Conservation (phyloP, 1,140 invertebrate species). For the Ceratosolen solmsi region DNA sequence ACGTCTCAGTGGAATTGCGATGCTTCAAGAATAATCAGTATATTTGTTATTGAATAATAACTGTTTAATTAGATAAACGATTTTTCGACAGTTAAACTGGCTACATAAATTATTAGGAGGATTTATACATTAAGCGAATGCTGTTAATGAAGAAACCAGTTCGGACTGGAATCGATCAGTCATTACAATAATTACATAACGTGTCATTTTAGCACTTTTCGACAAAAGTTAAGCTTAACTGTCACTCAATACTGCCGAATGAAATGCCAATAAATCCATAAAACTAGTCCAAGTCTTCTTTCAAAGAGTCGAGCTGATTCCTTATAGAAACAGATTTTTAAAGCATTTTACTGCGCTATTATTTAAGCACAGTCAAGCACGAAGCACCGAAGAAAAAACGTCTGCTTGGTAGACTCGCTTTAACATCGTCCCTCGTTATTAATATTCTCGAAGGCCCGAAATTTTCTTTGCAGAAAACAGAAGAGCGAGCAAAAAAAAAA, state of each 20-base stretch:
- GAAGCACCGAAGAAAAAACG: not conserved
- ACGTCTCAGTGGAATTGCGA: not conserved
- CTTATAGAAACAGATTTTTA: not conserved
- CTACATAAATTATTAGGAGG: not conserved
- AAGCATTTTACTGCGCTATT: not conserved
- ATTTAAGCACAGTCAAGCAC: not conserved
- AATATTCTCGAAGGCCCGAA: not conserved
- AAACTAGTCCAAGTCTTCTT: not conserved
- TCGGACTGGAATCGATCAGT: not conserved
- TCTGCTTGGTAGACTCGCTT: not conserved
- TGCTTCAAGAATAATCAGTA: constrained; percentile 1
- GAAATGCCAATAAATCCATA: constrained; percentile 23
- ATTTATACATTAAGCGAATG: not conserved
- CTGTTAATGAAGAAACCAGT: constrained; percentile 20
- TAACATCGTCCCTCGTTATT: not conserved
- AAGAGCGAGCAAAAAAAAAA: not conserved
- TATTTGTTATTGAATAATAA: not conserved
- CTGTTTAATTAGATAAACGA: not conserved
- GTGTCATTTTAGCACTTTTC: not conserved
- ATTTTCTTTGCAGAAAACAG: not conserved
- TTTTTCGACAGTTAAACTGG: not conserved
- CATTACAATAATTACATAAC: not conserved
- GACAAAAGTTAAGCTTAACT: not conserved
- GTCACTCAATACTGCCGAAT: not conserved
- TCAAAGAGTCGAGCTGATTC: not conserved